phyloP scores from a whole-genome alignment of 2,113 vertebrate species.

The Cyphomyrus discorhynchus region DNA sequence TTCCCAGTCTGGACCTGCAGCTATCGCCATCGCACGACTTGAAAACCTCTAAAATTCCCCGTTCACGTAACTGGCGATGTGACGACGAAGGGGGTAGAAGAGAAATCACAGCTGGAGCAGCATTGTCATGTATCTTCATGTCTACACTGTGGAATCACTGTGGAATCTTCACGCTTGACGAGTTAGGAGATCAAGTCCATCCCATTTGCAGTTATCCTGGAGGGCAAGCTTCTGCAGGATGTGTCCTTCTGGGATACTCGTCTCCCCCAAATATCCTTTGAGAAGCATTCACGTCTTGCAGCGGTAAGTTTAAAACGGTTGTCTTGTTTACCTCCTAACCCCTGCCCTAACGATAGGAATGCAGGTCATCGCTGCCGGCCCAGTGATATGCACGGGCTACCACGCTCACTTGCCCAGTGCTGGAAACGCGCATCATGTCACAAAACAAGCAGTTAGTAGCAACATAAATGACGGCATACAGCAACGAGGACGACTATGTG shows the following conservation, averaged over 20 bases:
- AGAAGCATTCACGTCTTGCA: background rate
- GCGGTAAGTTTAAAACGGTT: constrained; percentile 53
- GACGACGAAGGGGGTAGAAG: background rate
- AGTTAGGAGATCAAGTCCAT: background rate
- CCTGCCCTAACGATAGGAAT: background rate
- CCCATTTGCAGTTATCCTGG: background rate
- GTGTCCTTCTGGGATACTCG: background rate
- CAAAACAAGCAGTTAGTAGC: constrained; percentile 30
- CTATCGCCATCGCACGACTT: background rate
- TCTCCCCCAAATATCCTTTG: background rate
- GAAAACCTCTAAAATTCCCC: background rate
- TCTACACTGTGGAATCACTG: background rate
- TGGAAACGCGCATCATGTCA: constrained; percentile 16
- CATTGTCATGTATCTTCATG: background rate
- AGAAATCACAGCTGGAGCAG: background rate
- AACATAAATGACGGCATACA: background rate
- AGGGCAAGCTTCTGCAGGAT: background rate
- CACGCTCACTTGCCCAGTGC: background rate
- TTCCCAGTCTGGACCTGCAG: background rate
- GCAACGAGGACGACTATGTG: background rate
- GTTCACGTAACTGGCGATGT: background rate
- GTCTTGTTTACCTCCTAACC: constrained; percentile 33
- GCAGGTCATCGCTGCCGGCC: background rate
- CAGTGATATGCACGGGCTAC: background rate
- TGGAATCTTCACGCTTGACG: background rate